Base-by-base conservation (phyloP, 2,797 vertebrate species). In the Oreochromis grahami region DNA sequence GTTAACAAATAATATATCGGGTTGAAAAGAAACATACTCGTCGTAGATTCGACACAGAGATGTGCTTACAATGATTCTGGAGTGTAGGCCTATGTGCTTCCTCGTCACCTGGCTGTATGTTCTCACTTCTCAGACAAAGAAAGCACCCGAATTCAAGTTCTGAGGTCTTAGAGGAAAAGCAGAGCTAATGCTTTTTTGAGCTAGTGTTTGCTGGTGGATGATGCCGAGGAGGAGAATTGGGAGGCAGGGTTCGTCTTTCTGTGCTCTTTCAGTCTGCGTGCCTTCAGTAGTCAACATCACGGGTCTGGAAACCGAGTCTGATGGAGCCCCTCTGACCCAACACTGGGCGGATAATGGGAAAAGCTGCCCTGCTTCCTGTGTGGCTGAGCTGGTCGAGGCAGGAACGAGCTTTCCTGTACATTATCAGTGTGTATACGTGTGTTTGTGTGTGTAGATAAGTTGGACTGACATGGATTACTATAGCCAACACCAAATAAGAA, bases 161-260 rank as follows among this genome's bases (percentile, higher is more conserved):
- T 91, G 93, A 94, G 94, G 94, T 94, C 90, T 93, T 63, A 87
- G 86, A 88, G 89, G 84, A 90, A 91, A 93, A 94, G 91, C 90
- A 88, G 88, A 92, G 88, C 84, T 83, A 51, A 91, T 81, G 89
- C 90, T 91, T 89, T 79, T 91, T 68, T 94, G 94, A 93, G 92
- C 94, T 91, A 80, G 78, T 88, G 82, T 91, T 93, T 95, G 94
- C 93, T 94, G 94, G 94, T 94, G 97, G 84, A 98, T 96, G 95
- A 97, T 97, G 87, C 96, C 96, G 0, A 97, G 96, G 90, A 97
- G 97, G 90, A 97, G 97, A 87, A 95, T 96, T 0, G 95, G 90
- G 93, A 91, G 92, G 89, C 83, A 82, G 86, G 82, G 24, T 72
- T 83, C 19, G 84, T 92, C 86, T 78, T 81, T 85, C 88, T 93